Evolutionary conservation across 2,797 vertebrate species (phyloP).

Genomic region (Rhabdophis nuchalis): DNA sequence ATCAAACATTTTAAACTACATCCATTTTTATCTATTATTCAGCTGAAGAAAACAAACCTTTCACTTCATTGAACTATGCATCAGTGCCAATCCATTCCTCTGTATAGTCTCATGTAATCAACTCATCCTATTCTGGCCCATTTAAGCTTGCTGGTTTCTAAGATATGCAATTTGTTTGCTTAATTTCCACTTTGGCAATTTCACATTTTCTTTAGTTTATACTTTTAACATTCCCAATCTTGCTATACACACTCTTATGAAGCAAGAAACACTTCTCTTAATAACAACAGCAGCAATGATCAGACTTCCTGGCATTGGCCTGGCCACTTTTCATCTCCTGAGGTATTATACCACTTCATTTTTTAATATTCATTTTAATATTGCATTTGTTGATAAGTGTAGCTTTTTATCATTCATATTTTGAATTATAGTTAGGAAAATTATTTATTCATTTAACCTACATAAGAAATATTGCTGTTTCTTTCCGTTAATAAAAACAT

Average conservation of each 20-base stretch:
- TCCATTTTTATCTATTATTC: not conserved
- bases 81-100: not conserved
- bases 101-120: not conserved
- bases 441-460: not conserved
- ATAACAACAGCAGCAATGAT: not conserved
- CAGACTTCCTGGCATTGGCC: not conserved
- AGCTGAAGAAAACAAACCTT: not conserved
- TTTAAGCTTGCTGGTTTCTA: not conserved
- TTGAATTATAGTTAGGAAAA: not conserved
- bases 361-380: not conserved
- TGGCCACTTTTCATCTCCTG: not conserved
- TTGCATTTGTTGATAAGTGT: not conserved
- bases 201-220: not conserved
- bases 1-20: not conserved
- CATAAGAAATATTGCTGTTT: not conserved
- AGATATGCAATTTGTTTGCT: not conserved
- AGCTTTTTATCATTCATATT: not conserved
- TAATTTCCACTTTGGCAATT: not conserved
- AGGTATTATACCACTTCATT: not conserved
- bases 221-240: not conserved
- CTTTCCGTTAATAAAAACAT: not conserved
- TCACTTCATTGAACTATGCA: not conserved
- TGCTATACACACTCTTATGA: not conserved
- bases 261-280: not conserved
- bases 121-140: not conserved